phyloP scores from a whole-genome alignment of 23 tunicate species.

The Styela clava region DNA sequence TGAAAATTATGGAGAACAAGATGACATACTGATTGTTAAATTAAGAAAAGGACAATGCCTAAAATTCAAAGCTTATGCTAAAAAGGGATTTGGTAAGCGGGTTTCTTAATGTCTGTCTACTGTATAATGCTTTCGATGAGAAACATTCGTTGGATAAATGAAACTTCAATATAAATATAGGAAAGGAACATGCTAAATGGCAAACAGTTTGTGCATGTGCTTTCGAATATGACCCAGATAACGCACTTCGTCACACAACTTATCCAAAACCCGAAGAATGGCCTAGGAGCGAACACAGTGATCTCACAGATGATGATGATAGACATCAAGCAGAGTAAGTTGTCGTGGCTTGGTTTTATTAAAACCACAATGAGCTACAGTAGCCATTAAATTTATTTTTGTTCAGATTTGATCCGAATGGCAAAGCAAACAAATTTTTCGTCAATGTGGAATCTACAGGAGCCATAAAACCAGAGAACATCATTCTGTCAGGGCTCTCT shows the following conservation, averaged over 20 bases:
- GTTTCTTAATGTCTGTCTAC: too few species aligned
- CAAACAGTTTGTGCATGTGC: constrained; percentile 91
- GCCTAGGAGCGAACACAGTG: constrained; percentile 94
- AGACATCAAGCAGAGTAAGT: constrained; percentile 84
- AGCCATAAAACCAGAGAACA: constrained; percentile 82
- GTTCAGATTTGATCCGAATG: constrained; percentile 58
- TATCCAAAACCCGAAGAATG: constrained; percentile 99
- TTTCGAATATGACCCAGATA: constrained; percentile 99
- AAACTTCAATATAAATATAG: too few species aligned
- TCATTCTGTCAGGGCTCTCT: constrained; percentile 85
- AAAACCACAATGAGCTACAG: too few species aligned
- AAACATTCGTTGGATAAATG: too few species aligned
- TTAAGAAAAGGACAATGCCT: constrained; percentile 94
- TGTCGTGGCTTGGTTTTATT: background rate
- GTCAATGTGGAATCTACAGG: constrained; percentile 92
- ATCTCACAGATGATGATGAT: constrained; percentile 87
- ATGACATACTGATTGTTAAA: constrained; percentile 90
- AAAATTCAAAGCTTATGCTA: constrained; percentile 94
- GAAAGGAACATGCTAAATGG: constrained; percentile 99
- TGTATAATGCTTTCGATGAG: too few species aligned
- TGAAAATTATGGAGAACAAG: constrained; percentile 77
- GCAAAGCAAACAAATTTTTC: constrained; percentile 89
- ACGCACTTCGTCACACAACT: constrained; percentile 94
- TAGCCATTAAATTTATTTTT: too few species aligned
- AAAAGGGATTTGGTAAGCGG: constrained; percentile 98